A percentile compares a stretch with the other conserved stretches of the same genome.
Conservation (phyloP, 2,888 invertebrate species). For the Podabrus alpinus region DNA sequence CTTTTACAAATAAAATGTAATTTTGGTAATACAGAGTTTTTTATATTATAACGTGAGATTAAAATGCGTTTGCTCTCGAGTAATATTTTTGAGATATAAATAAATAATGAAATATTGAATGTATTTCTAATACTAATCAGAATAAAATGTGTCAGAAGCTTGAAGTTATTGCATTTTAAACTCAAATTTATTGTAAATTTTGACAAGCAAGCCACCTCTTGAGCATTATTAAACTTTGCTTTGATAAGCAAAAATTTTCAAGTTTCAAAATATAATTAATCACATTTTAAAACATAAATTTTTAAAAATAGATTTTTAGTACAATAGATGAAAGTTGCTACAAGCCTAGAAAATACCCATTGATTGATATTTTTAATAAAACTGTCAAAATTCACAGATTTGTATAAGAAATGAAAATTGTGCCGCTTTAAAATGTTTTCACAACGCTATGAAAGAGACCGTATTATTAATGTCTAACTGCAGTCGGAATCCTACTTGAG, state of each 20-base stretch:
- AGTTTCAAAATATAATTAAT: background rate
- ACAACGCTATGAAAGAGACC: constrained; percentile 18
- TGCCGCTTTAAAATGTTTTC: constrained; percentile 21
- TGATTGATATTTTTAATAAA: constrained; percentile 27
- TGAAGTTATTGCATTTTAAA: background rate
- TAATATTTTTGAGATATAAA: background rate
- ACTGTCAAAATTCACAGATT: constrained; percentile 18
- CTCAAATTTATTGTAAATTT: background rate
- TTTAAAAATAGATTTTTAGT: background rate
- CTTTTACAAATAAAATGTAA: background rate
- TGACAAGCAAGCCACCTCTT: background rate
- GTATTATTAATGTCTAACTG: constrained; percentile 35
- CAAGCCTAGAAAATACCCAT: constrained; percentile 7
- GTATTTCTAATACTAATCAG: background rate
- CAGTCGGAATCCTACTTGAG: constrained; percentile 33
- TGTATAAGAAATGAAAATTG: constrained; percentile 17
- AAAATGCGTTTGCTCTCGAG: background rate
- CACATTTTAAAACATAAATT: background rate
- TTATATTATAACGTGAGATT: background rate
- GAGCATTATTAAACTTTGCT: background rate
- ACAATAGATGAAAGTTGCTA: background rate
- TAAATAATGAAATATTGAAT: background rate
- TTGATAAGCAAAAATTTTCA: background rate
- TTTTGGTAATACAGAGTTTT: background rate
- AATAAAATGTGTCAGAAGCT: background rate